Evolutionary conservation across 2,888 invertebrate genomes (phyloP).

Genomic region (Cheilosia pagana): DNA sequence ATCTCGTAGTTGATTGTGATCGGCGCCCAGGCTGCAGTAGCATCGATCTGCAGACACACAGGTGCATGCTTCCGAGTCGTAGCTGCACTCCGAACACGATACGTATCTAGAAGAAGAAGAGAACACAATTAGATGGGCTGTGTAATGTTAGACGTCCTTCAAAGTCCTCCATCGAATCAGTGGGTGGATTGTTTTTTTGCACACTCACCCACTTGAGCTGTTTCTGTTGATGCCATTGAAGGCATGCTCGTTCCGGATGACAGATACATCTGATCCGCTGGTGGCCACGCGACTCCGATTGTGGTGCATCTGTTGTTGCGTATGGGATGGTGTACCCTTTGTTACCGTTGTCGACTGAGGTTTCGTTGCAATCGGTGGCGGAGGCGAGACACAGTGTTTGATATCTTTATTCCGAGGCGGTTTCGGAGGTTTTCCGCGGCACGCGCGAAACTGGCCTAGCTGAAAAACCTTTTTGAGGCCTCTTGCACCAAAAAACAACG

Average conservation of each 20-base stretch:
- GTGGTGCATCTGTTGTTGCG: constrained; percentile 80
- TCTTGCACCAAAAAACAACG: constrained; percentile 86
- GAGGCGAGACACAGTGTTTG: constrained; percentile 84
- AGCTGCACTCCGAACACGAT: constrained; percentile 94
- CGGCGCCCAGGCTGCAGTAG: constrained; percentile 90
- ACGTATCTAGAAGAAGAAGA: constrained; percentile 86
- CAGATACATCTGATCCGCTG: constrained; percentile 87
- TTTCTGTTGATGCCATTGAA: constrained; percentile 86
- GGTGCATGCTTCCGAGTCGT: constrained; percentile 92
- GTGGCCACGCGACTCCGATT: constrained; percentile 86
- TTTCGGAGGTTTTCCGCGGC: constrained; percentile 81
- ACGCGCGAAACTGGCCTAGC: constrained; percentile 83
- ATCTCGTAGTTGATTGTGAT: constrained; percentile 81
- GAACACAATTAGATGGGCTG: constrained; percentile 44
- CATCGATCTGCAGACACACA: constrained; percentile 91
- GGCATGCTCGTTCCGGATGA: constrained; percentile 85
- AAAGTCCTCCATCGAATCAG: constrained; percentile 26
- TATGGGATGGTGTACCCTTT: constrained; percentile 76
- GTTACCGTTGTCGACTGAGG: constrained; percentile 78
- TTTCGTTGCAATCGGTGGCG: constrained; percentile 75
- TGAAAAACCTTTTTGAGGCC: constrained; percentile 87
- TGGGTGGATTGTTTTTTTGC: constrained; percentile 11
- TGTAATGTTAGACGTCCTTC: constrained; percentile 22
- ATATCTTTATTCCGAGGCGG: constrained; percentile 78
- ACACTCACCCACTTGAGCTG: constrained; percentile 86